Conservation (phyloP, 2,797 vertebrate species). For the Hydrolagus colliei region DNA sequence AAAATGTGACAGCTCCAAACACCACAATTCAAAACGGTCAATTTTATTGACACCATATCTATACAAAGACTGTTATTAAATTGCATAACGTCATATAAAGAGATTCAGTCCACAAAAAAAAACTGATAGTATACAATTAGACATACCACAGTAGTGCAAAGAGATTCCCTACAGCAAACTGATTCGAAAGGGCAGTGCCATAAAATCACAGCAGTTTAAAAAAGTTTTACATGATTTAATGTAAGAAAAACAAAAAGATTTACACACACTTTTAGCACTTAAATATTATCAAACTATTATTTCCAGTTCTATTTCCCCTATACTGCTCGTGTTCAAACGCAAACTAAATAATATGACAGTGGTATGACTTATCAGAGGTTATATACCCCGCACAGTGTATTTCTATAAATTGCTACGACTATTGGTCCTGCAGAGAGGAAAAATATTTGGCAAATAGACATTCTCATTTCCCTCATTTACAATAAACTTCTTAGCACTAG, state of each 20-base stretch:
- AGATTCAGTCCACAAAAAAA: constrained; percentile 22
- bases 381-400: constrained; percentile 21
- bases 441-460: constrained; percentile 32
- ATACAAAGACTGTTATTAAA: constrained; percentile 9
- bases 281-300: constrained; percentile 25
- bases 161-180: constrained; percentile 29
- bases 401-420: background rate
- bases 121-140: background rate
- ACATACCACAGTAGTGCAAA: constrained; percentile 31
- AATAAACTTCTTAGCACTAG: constrained; percentile 23
- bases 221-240: constrained; percentile 23
- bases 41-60: constrained; percentile 27
- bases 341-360: constrained; percentile 19
- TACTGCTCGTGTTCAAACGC: constrained; percentile 1
- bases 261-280: constrained; percentile 3
- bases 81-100: constrained; percentile 5
- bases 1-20: background rate
- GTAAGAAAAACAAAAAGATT: background rate
- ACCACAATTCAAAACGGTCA: constrained; percentile 11
- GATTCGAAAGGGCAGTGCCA: constrained; percentile 18
- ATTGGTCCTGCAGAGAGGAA: constrained; percentile 21
- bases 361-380: constrained; percentile 30
- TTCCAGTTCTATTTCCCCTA: constrained; percentile 16
- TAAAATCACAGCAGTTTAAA: constrained; percentile 13
- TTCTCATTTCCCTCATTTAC: constrained; percentile 26